A percentile compares a stretch with the other conserved stretches of the same genome.
Conservation (phyloP, 2,888 invertebrate species). For the Ctenicera cuprea region DNA sequence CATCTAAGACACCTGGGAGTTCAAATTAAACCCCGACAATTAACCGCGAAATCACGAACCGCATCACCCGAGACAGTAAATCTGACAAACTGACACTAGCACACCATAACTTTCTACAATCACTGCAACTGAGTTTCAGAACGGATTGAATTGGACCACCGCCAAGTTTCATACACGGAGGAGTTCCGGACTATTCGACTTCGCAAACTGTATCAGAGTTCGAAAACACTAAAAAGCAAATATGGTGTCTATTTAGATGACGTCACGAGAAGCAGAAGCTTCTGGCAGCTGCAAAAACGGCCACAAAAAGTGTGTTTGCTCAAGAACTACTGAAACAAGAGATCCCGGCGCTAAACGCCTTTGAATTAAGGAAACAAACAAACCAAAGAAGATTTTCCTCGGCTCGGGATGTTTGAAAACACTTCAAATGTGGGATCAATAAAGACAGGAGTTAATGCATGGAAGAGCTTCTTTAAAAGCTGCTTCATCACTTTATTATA, state of each 20-base stretch:
- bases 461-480: neutral
- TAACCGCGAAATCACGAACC: conserved; percentile 27
- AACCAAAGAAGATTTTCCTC: conserved; percentile 16
- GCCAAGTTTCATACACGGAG: conserved; percentile 28
- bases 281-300: conserved; percentile 21
- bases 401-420: neutral
- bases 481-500: conserved; percentile 30
- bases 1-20: conserved; percentile 11
- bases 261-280: conserved; percentile 26
- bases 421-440: neutral
- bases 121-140: conserved; percentile 28
- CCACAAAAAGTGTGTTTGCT: conserved; percentile 23
- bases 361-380: conserved; percentile 40
- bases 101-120: conserved; percentile 37
- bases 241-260: conserved; percentile 34
- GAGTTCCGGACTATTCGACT: conserved; percentile 25
- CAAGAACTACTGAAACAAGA: conserved; percentile 29
- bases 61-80: conserved; percentile 30
- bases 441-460: neutral
- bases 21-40: conserved; percentile 21
- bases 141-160: conserved; percentile 33
- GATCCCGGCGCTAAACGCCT: conserved; percentile 34
- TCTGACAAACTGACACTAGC: conserved; percentile 39
- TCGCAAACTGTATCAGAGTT: conserved; percentile 13
- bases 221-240: conserved; percentile 22